Conservation (phyloP, 2,113 vertebrate genomes). For the Hyaena hyaena region DNA sequence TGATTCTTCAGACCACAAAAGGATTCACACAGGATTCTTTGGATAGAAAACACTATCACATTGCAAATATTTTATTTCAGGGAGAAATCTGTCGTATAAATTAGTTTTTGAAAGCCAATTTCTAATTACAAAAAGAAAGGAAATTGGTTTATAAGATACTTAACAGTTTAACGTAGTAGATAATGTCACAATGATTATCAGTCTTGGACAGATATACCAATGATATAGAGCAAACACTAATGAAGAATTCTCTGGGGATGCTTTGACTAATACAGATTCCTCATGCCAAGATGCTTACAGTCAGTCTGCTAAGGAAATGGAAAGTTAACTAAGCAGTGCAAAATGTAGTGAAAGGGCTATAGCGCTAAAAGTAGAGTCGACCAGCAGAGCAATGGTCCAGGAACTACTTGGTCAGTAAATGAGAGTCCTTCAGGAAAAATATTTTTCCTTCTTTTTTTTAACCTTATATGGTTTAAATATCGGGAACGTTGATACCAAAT, state of each 20-base stretch:
- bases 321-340: no score
- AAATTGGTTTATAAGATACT: background rate
- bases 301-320: background rate
- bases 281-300: background rate
- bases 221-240: background rate
- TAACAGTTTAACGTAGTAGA: no score
- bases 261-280: background rate
- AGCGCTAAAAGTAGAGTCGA: background rate
- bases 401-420: background rate
- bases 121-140: background rate
- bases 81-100: background rate
- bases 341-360: background rate
- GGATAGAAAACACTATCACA: background rate
- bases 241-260: background rate
- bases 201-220: background rate
- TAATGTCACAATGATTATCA: background rate
- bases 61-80: background rate
- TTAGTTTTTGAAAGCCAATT: background rate
- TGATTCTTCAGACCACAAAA: background rate
- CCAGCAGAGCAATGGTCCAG: fast-evolving
- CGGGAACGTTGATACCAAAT: background rate
- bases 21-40: background rate
- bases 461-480: background rate
- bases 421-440: background rate
- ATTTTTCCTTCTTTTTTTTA: background rate